These are phyloP conservation scores for Cyclargus thomasi DNA, from an alignment of 1,140 invertebrate genomes.

Conservation along the genomic window DNA sequence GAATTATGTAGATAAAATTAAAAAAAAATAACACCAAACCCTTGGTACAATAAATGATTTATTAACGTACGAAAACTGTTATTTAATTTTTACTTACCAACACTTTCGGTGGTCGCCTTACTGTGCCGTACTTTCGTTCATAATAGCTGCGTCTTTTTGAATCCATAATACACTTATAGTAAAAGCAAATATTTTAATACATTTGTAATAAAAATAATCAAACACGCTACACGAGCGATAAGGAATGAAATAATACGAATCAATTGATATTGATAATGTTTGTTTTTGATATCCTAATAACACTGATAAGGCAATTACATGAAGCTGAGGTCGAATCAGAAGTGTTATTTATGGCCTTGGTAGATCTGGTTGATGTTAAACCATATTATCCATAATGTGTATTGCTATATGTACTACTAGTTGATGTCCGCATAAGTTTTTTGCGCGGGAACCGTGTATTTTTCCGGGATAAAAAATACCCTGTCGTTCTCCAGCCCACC, in stretches of 20 bases:
- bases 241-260: not conserved
- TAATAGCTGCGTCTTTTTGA: constrained; percentile 32
- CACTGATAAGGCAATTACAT: constrained; percentile 5
- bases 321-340: not conserved
- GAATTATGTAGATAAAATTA: no score
- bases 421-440: no score
- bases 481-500: no score
- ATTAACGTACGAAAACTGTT: not conserved
- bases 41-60: no score
- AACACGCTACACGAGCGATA: not conserved
- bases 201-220: not conserved
- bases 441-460: no score
- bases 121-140: constrained; percentile 33
- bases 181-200: not conserved
- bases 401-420: no score
- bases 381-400: no score
- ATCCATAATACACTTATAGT: constrained; percentile 15
- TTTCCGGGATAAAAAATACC: no score
- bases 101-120: constrained; percentile 24
- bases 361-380: no score
- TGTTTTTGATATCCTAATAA: constrained; percentile 15
- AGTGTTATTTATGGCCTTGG: not conserved
- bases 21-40: constrained; percentile 10
- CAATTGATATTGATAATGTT: constrained; percentile 9
- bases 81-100: constrained; percentile 26